phyloP scores from a whole-genome alignment of 2,113 vertebrate species.

The Chinchilla lanigera region DNA sequence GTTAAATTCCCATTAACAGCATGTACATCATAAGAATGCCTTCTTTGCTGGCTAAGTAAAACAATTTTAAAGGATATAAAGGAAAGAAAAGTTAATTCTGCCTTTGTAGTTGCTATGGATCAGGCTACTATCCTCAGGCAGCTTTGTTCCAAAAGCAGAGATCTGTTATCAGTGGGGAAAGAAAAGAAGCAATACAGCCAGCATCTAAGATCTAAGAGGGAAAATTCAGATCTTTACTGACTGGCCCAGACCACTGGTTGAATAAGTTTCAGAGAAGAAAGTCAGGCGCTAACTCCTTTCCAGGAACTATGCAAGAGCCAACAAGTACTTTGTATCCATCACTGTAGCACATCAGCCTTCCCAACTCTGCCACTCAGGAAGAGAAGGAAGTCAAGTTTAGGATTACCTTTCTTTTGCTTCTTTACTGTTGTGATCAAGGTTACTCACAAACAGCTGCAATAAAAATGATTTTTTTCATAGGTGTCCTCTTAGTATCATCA shows the following conservation, averaged over 20 bases:
- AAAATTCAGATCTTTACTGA: constrained; percentile 37
- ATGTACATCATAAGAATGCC: not conserved
- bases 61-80: constrained; percentile 40
- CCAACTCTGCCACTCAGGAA: constrained; percentile 59
- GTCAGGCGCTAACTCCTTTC: not conserved
- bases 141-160: not conserved
- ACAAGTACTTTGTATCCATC: fast-evolving
- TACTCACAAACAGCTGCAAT: constrained; percentile 86
- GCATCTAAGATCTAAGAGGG: not conserved
- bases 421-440: constrained; percentile 86
- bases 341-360: not conserved
- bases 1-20: not conserved
- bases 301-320: not conserved
- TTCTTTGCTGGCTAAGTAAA: not conserved
- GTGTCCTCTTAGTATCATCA: constrained; percentile 87
- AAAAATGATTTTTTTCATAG: constrained; percentile 80
- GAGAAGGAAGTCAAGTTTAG: constrained; percentile 67
- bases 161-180: not conserved
- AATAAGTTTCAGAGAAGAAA: constrained; percentile 1
- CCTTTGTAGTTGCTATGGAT: not conserved
- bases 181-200: not conserved
- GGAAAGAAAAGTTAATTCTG: not conserved
- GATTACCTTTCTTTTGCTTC: constrained; percentile 68
- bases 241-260: not conserved
- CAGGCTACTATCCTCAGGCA: not conserved